Evolutionary conservation across 2,113 vertebrate species (phyloP).

Genomic region (Ariopsis seemanni): DNA sequence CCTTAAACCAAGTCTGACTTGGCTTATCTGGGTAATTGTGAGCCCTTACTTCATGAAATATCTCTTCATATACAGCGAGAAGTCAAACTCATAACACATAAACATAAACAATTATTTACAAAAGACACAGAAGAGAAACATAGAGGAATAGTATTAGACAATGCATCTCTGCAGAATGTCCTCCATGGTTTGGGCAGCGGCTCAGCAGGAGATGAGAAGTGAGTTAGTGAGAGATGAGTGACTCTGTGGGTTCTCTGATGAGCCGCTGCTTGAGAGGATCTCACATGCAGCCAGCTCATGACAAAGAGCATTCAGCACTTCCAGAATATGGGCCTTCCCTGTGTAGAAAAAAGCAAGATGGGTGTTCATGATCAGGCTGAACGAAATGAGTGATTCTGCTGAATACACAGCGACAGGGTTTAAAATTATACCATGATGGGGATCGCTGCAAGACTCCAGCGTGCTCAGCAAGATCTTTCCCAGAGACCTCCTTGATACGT

Average conservation of each 20-base stretch:
- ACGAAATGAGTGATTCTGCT: background rate
- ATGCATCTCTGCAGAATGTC: background rate
- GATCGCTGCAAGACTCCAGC: conserved; percentile 82
- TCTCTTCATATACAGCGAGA: conserved; percentile 5
- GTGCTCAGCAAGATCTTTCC: conserved; percentile 91
- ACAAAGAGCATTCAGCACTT: conserved; percentile 82
- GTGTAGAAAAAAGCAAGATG: conserved; percentile 39
- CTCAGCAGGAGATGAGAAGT: conserved; percentile 69
- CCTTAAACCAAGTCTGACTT: background rate
- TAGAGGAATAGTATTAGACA: background rate
- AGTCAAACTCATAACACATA: conserved; percentile 6
- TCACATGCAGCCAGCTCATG: conserved; percentile 83
- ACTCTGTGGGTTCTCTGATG: conserved; percentile 63
- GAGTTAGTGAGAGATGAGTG: conserved; percentile 62
- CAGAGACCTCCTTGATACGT: conserved; percentile 83
- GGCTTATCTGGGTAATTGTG: background rate
- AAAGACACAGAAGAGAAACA: background rate
- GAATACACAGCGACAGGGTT: background rate
- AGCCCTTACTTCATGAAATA: background rate
- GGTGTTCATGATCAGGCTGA: background rate
- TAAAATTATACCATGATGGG: conserved; percentile 75
- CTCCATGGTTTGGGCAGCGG: background rate
- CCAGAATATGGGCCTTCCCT: conserved; percentile 79
- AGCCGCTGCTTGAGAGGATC: conserved; percentile 69
- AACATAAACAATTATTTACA: conserved; percentile 34